Conservation (phyloP, 1,140 invertebrate genomes). For the Oedothorax gibbosus region DNA sequence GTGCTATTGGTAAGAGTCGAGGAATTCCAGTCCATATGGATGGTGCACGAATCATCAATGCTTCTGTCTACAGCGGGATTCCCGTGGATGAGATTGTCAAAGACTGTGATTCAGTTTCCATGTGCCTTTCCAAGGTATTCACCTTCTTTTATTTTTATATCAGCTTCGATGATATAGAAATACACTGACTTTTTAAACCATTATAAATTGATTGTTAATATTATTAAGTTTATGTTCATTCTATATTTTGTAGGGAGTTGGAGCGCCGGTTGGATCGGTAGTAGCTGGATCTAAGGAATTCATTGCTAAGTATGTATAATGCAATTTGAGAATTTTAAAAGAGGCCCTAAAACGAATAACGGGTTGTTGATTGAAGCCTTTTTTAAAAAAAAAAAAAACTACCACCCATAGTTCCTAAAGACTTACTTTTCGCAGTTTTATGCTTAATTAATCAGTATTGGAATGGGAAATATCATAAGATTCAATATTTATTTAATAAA, state of each 20-base stretch:
- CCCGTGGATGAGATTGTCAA: constrained; percentile 76
- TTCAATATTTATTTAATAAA: no score
- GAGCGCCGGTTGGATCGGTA: constrained; percentile 88
- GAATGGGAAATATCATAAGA: no score
- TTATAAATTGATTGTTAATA: neutral
- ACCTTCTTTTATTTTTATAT: constrained; percentile 1
- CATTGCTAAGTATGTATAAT: constrained; percentile 69
- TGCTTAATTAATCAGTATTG: no score
- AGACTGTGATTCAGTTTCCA: constrained; percentile 80
- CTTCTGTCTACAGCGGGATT: constrained; percentile 76
- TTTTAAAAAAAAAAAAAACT: no score
- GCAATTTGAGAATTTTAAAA: no score
- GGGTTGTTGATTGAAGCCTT: no score
- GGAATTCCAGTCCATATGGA: constrained; percentile 88
- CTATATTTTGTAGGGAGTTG: constrained; percentile 76
- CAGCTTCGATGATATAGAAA: neutral
- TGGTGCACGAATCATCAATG: constrained; percentile 93
- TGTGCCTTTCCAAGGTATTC: constrained; percentile 72
- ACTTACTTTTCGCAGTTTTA: no score
- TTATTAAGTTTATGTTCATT: constrained; percentile 8
- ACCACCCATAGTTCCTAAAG: no score
- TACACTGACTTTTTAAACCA: neutral
- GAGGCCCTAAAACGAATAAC: no score
- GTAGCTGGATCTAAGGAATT: constrained; percentile 84
- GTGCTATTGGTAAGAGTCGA: constrained; percentile 75